Conservation (phyloP, 2,797 vertebrate genomes). For the Gila robusta region DNA sequence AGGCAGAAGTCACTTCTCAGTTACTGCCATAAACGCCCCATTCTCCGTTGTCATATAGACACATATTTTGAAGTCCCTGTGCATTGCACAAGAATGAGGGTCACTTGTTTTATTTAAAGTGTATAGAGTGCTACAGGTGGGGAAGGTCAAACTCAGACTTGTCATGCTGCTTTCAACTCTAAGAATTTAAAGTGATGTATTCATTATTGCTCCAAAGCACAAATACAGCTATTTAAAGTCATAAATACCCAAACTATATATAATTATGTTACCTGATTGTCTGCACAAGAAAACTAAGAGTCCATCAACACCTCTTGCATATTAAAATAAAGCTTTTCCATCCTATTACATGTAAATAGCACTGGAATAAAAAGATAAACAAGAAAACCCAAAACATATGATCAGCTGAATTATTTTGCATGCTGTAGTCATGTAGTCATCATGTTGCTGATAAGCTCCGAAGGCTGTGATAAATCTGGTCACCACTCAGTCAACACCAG, state of each 20-base stretch:
- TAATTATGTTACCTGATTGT: neutral
- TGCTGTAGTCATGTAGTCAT: neutral
- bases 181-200: neutral
- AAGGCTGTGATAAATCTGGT: slow-evolving; percentile 28
- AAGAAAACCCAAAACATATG: neutral
- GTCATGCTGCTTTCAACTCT: neutral
- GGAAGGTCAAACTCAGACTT: neutral
- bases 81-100: neutral
- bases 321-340: neutral
- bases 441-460: slow-evolving; percentile 8
- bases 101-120: neutral
- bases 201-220: neutral
- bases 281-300: neutral
- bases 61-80: neutral
- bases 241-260: neutral
- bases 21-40: neutral
- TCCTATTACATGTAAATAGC: neutral
- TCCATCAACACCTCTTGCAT: neutral
- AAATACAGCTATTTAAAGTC: slow-evolving; percentile 1
- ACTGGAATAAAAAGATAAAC: neutral
- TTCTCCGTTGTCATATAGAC: neutral
- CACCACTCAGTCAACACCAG: slow-evolving; percentile 30
- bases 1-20: slow-evolving; percentile 14
- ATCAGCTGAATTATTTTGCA: slow-evolving; percentile 1
- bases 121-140: neutral